Base-by-base conservation (phyloP, 1,140 invertebrate genomes). In the Trichomalopsis sarcophagae region DNA sequence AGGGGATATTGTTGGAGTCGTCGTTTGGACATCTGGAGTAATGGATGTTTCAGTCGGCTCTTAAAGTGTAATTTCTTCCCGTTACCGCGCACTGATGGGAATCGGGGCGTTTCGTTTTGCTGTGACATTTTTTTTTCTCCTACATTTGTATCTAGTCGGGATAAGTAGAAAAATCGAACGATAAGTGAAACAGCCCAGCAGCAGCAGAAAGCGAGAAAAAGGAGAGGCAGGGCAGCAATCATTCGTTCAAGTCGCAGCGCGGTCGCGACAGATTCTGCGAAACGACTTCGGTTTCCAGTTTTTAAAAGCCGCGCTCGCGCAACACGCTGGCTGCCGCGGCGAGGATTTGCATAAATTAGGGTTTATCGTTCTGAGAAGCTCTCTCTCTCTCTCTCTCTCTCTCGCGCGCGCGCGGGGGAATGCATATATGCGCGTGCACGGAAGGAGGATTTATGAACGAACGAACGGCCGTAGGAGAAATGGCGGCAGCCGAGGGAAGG, bases 331-430 rank as follows among this genome's bases (percentile, higher is more conserved):
- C 71, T 14, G 33, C 89, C 88, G 87, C 87, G 87, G 80, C 78
- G 82, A 88, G 91, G 92, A 93, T 93, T 93, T 93, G 92, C 92
- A 93, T 93, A 93, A 90, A 92, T 93, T 93, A 93, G 90, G 92
- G 92, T 91, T 93, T 93, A 93, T 93, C 91, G 91, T 93, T 93
- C 92, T 89, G 89, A 91, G 92, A 93, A 93, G 89, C 73, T 74
- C 73, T 74, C 27, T 27, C 27, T 27, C 27, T 27, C 27, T 27
- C 27, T 27, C 27, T 27, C 27, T 27, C 27, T 27, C 27, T 27
- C 27, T 27, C 27, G 1, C 27, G 27, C 55, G 55, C 33, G 33
- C 55, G 55, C 89, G 88, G 86, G 88, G 86, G 89, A 77, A 78
- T 78, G 75, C 74, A 76, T 83, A 47, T 71, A 66, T 73, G 36